Base-by-base conservation (phyloP, 2,888 invertebrate genomes). In the Patella pellucida region DNA sequence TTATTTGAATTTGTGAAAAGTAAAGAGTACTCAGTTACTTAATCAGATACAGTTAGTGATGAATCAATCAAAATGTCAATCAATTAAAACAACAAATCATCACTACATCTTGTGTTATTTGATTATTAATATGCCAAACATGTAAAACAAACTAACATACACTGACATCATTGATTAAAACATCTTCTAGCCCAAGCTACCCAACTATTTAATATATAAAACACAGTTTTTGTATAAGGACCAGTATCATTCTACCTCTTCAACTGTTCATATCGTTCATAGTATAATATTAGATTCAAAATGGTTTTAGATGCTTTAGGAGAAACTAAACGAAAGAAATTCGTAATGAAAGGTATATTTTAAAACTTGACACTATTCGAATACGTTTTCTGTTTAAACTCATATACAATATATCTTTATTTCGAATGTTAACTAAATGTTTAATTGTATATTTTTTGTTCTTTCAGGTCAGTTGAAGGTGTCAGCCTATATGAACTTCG, bases 401-500 rank as follows among this genome's bases (percentile, higher is more conserved):
- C 9, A 41, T 41, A 31, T 27, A n/a, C n/a, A n/a, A n/a, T n/a
- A n/a, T 31, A 41, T 41, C 41, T 41, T 41, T 1, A 41, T 41
- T 41, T 41, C 41, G 0, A 41, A 41, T 41, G 41, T 41, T 7
- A 9, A 41, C 41, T 41, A 9, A 41, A 41, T 41, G 41, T 41
- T 41, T 41, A 62, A 62, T 72, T 16, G 23, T n/a, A 56, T 19
- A 69, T 56, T 19, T 69, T 69, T 77, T 12, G 50, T 16, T 54
- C 69, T 82, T 86, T 9, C 83, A 89, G 89, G 89, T 79, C 88
- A 88, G 71, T 74, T 89, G 74, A 86, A 86, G 79, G 68, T 89
- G 56, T 83, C 87, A 1, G 86, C 86, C 0, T 89, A 88, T 81
- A 85, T 89, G 84, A 89, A 89, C 82, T 85, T 82, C 82, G 89